Conservation (phyloP, 1,140 invertebrate species). For the Eriosoma lanigerum region DNA sequence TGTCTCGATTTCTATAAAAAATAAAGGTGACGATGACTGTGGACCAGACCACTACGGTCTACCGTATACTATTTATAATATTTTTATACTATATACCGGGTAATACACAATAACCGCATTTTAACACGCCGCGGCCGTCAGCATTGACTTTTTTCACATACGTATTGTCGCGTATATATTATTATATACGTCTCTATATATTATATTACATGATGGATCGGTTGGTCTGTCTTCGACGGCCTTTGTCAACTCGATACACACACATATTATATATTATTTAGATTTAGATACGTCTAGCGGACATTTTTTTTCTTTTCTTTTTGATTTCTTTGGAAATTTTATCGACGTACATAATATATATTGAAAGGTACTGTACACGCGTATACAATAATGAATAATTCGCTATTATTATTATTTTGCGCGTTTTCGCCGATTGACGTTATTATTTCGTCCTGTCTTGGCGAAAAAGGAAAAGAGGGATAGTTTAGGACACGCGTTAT, state of each 20-base stretch:
- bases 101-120: too few species aligned
- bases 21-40: too few species aligned
- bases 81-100: too few species aligned
- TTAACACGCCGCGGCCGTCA: too few species aligned
- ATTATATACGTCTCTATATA: not conserved
- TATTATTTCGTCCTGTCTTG: not conserved
- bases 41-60: too few species aligned
- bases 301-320: slow-evolving; percentile 11
- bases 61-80: too few species aligned
- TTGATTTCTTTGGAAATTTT: slow-evolving; percentile 25
- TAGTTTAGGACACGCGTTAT: not conserved
- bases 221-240: slow-evolving; percentile 27
- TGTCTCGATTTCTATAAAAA: too few species aligned
- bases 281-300: not conserved
- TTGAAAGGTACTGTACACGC: not conserved
- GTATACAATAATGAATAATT: slow-evolving; percentile 6
- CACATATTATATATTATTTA: not conserved
- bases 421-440: slow-evolving; percentile 10
- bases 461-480: not conserved
- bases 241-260: slow-evolving; percentile 22
- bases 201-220: slow-evolving; percentile 35
- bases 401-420: slow-evolving; percentile 16
- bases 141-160: too few species aligned
- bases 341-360: not conserved
- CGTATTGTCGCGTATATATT: not conserved